phyloP scores from a whole-genome alignment of 1,140 invertebrate genomes.

The Bombus consobrinus region DNA sequence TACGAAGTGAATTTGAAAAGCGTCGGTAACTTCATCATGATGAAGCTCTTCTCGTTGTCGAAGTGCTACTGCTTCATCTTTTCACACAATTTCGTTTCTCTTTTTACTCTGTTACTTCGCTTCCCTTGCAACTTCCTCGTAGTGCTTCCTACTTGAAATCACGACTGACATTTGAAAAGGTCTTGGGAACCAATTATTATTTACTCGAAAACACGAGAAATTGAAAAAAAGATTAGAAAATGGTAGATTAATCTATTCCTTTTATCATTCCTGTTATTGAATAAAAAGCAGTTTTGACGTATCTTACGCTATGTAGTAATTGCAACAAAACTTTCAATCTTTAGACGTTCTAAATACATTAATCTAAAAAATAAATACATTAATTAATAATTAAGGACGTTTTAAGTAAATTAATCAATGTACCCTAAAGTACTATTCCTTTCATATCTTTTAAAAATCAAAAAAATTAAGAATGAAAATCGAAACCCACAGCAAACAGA shows the following conservation, averaged over 20 bases:
- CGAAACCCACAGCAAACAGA: neutral
- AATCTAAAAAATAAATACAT: no score
- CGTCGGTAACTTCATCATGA: constrained; percentile 64
- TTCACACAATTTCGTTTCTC: neutral
- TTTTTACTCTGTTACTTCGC: neutral
- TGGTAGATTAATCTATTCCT: neutral
- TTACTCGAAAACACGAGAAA: neutral
- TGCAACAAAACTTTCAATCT: no score
- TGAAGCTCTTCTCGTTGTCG: neutral
- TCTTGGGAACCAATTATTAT: neutral
- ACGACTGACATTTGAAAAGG: neutral
- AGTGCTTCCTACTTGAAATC: neutral
- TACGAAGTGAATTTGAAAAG: constrained; percentile 62
- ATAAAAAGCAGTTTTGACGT: no score
- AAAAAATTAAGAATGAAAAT: neutral
- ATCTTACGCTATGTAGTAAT: no score
- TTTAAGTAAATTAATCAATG: no score
- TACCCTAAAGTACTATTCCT: no score
- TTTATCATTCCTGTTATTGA: neutral
- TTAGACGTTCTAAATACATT: no score
- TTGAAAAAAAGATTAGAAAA: neutral
- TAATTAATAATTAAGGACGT: no score
- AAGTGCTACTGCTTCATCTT: neutral
- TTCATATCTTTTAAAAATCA: neutral
- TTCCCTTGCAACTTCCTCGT: neutral